phyloP scores from a whole-genome alignment of 2,888 invertebrate genomes.

The Hirtodrosophila duncani region DNA sequence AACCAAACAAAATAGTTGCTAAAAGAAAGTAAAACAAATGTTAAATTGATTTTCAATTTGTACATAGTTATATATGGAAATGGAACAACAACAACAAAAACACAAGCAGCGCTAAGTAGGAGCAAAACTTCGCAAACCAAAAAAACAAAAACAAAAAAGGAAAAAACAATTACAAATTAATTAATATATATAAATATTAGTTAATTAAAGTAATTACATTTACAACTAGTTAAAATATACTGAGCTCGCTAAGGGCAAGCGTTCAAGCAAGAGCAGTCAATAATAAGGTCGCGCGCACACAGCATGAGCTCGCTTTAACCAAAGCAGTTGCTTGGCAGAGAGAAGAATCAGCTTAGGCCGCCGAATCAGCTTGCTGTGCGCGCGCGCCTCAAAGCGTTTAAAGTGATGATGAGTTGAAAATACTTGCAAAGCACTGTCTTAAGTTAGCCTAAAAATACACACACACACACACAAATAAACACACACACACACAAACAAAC shows the following conservation, averaged over 20 bases:
- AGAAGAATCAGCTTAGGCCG: too few relatives aligned
- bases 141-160: conserved; percentile 34
- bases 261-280: conserved; percentile 54
- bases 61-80: conserved; percentile 39
- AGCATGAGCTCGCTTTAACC: too few relatives aligned
- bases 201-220: conserved; percentile 46
- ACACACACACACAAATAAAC: conserved; percentile 3
- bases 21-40: conserved; percentile 12
- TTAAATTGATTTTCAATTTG: conserved; percentile 45
- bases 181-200: conserved; percentile 42
- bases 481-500: conserved; percentile 18
- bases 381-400: conserved; percentile 2
- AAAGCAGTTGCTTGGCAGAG: too few relatives aligned
- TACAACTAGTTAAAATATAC: conserved; percentile 35
- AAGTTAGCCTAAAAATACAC: conserved; percentile 28
- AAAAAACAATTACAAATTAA: conserved; percentile 45
- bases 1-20: conserved; percentile 22
- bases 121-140: conserved; percentile 78
- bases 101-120: conserved; percentile 70
- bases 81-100: conserved; percentile 2
- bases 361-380: too few relatives aligned
- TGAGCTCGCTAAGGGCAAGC: conserved; percentile 55
- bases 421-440: conserved; percentile 30
- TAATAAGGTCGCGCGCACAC: too few relatives aligned
- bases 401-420: conserved; percentile 16